Conservation (phyloP, 2,888 invertebrate species). For the Gryllus longicercus region DNA sequence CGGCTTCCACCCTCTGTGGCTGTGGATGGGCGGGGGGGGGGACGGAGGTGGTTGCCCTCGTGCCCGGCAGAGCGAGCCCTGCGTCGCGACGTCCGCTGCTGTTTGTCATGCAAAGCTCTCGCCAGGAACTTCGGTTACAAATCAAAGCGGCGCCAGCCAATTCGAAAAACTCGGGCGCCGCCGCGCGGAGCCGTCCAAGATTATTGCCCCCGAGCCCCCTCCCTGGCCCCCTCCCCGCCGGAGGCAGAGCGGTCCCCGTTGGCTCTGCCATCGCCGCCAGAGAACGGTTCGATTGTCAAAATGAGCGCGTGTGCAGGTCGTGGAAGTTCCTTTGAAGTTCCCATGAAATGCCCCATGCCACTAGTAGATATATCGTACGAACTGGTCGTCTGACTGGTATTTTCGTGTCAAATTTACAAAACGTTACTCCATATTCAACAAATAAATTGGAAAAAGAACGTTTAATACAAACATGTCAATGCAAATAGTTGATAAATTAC, state of each 20-base stretch:
- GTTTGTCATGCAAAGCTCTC: slow-evolving; percentile 5
- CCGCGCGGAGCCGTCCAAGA: background rate
- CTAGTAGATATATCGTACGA: no score
- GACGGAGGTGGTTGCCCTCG: background rate
- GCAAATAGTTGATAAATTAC: no score
- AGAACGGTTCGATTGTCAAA: no score
- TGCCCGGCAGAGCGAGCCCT: background rate
- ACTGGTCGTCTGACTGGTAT: no score
- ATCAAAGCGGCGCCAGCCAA: background rate
- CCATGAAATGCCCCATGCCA: no score
- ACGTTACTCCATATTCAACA: no score
- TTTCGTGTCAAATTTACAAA: no score
- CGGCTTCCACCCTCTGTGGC: background rate
- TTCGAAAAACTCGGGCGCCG: background rate
- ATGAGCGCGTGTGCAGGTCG: no score
- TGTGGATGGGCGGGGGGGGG: background rate
- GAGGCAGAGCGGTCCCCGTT: background rate
- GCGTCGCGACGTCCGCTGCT: background rate
- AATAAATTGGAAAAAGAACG: no score
- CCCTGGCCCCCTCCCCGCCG: background rate
- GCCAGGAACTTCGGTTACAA: slow-evolving; percentile 17
- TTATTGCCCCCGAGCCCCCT: background rate
- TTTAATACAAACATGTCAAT: no score
- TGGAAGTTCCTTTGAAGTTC: no score
- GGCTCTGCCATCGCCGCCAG: no score